A percentile compares a stretch with the other conserved stretches of the same genome.
These are phyloP conservation scores for Campoplex capitator DNA, from an alignment of 2,888 invertebrate species.

Conservation along the genomic window DNA sequence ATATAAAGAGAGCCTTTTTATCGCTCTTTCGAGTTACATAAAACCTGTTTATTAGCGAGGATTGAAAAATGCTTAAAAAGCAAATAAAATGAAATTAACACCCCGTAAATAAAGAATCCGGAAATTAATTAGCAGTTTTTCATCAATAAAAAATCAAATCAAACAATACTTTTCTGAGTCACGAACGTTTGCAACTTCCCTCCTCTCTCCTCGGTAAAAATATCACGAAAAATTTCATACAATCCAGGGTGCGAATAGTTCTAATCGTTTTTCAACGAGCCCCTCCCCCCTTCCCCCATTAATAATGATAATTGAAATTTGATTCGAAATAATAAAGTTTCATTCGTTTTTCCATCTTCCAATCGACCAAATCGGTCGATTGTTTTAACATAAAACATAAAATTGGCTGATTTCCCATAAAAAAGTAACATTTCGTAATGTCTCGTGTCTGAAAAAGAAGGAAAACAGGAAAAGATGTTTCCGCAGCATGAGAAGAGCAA, in stretches of 20 bases:
- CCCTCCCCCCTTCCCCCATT: too few relatives aligned
- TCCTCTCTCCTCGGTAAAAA: neutral
- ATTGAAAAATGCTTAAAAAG: neutral
- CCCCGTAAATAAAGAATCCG: neutral
- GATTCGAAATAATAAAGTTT: too few relatives aligned
- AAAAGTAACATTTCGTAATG: neutral
- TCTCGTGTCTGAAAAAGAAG: neutral
- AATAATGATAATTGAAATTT: too few relatives aligned
- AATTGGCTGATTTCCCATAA: neutral
- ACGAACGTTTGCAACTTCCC: neutral
- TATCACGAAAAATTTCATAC: neutral
- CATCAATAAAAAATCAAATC: neutral
- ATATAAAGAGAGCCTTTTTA: neutral
- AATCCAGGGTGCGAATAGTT: neutral
- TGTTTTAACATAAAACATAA: neutral
- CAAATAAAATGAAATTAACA: neutral
- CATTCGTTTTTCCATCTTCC: too few relatives aligned
- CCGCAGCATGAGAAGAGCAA: neutral
- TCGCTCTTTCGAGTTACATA: neutral
- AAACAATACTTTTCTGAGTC: neutral
- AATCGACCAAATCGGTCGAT: too few relatives aligned
- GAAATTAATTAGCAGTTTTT: neutral
- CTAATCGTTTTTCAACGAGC: neutral
- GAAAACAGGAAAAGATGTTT: conserved; percentile 11
- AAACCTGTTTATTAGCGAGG: neutral